Percentiles rank a stretch among this genome's conserved stretches.
Evolutionary conservation across 2,888 invertebrate genomes (phyloP).

Genomic region (Halictus ligatus): DNA sequence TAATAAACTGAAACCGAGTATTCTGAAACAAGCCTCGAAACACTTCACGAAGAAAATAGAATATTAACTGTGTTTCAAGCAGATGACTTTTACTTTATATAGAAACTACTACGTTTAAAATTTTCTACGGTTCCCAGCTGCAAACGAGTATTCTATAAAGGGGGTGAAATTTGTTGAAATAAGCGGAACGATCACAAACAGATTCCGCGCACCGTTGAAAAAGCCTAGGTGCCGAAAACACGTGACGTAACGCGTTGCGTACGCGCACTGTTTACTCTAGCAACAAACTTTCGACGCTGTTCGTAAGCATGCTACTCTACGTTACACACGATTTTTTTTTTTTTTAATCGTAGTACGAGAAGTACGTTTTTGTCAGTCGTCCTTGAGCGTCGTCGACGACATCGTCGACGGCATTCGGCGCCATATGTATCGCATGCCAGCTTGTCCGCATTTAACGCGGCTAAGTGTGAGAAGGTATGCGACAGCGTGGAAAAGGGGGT

Average conservation of each 20-base stretch:
- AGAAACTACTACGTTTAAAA: too few relatives aligned
- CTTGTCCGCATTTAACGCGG: conserved; percentile 56
- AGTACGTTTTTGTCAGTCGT: conserved; percentile 58
- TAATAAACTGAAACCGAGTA: too few relatives aligned
- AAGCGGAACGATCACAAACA: not conserved
- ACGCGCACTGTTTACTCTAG: conserved; percentile 38
- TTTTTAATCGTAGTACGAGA: conserved; percentile 38
- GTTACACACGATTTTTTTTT: conserved; percentile 13
- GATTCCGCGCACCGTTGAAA: conserved; percentile 26
- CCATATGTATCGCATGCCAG: conserved; percentile 60
- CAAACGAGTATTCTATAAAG: not conserved
- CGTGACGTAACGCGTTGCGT: not conserved
- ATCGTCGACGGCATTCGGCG: conserved; percentile 34
- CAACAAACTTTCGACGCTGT: conserved; percentile 52
- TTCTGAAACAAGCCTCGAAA: too few relatives aligned
- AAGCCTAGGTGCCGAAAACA: not conserved
- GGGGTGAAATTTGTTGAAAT: not conserved
- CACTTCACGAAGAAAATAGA: too few relatives aligned
- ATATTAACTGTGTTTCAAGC: too few relatives aligned
- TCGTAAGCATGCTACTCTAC: not conserved
- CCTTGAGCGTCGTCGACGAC: conserved; percentile 51
- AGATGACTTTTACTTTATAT: too few relatives aligned
- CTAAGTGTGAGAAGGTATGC: conserved; percentile 68
- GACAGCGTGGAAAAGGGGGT: conserved; percentile 49
- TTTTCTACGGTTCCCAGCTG: too few relatives aligned